These are phyloP conservation scores for Gisinianus flammeolus DNA, from an alignment of 2,888 invertebrate species.

Conservation along the genomic window DNA sequence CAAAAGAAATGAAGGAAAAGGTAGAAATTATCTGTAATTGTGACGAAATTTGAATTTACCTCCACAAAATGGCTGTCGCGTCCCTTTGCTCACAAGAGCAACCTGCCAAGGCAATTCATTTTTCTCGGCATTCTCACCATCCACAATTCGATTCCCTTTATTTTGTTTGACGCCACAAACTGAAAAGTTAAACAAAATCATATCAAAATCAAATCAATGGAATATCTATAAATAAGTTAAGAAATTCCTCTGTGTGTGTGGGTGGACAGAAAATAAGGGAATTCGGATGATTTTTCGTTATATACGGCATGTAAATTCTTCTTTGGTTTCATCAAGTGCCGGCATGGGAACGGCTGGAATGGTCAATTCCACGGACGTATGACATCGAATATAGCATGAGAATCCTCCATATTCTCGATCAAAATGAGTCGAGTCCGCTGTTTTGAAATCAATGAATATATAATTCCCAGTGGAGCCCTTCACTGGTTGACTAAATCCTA, in stretches of 20 bases:
- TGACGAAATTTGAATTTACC: not conserved
- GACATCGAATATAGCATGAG: not conserved
- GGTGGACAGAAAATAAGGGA: too few relatives aligned
- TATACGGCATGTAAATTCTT: not conserved
- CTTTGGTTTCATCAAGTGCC: not conserved
- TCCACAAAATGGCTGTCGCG: slow-evolving; percentile 30
- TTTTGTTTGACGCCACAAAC: not conserved
- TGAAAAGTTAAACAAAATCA: not conserved
- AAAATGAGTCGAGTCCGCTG: slow-evolving; percentile 16
- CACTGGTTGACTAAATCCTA: not conserved
- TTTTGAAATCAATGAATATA: slow-evolving; percentile 7
- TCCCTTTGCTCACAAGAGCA: not conserved
- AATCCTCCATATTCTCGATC: slow-evolving; percentile 24
- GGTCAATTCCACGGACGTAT: not conserved
- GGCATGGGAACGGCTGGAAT: not conserved
- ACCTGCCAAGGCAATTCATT: slow-evolving; percentile 27
- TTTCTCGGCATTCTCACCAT: not conserved
- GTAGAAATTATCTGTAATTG: too few relatives aligned
- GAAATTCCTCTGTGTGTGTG: too few relatives aligned
- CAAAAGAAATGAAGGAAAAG: too few relatives aligned
- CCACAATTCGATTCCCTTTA: slow-evolving; percentile 2
- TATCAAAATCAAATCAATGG: too few relatives aligned
- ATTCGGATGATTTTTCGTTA: too few relatives aligned
- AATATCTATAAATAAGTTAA: too few relatives aligned
- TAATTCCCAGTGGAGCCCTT: not conserved